Evolutionary conservation across 2,797 vertebrate species (phyloP).

Genomic region (Gouania willdenowi): DNA sequence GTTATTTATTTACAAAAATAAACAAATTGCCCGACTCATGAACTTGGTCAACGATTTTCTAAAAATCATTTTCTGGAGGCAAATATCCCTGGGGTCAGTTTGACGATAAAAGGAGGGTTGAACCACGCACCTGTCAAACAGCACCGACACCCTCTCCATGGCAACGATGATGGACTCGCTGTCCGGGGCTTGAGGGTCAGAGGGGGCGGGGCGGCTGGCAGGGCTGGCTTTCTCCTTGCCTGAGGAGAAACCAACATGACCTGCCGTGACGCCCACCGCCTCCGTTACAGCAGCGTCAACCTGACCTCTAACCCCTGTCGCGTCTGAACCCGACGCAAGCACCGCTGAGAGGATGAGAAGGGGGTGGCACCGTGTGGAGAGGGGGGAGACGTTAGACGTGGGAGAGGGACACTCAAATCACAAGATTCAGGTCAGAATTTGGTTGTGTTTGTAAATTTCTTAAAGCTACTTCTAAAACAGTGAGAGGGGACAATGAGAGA

Average conservation of each 20-base stretch:
- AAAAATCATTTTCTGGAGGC: too few relatives aligned
- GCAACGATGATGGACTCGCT: slow-evolving; percentile 96
- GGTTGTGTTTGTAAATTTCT: slow-evolving; percentile 7
- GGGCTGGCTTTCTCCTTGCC: slow-evolving; percentile 97
- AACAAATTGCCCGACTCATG: too few relatives aligned
- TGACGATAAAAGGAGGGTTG: too few relatives aligned
- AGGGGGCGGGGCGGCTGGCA: slow-evolving; percentile 78
- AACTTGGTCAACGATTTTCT: too few relatives aligned
- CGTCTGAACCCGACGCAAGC: slow-evolving; percentile 69
- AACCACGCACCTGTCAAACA: slow-evolving; percentile 89
- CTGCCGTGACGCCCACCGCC: slow-evolving; percentile 64
- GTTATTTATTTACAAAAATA: too few relatives aligned
- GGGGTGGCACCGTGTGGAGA: slow-evolving; percentile 41
- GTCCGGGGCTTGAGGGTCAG: slow-evolving; percentile 85
- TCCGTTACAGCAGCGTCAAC: slow-evolving; percentile 68
- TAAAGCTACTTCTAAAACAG: too few relatives aligned
- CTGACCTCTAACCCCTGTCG: slow-evolving; percentile 75
- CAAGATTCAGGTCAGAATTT: slow-evolving; percentile 44
- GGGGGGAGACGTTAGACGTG: slow-evolving; percentile 48
- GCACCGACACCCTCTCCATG: slow-evolving; percentile 97
- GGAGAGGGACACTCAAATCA: slow-evolving; percentile 27
- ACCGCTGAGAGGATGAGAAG: slow-evolving; percentile 70
- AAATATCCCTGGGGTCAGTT: too few relatives aligned
- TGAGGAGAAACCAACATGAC: slow-evolving; percentile 76
- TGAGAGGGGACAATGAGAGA: too few relatives aligned